Evolutionary conservation across 2,797 vertebrate species (phyloP).

Genomic region (Nyctalus aviator): DNA sequence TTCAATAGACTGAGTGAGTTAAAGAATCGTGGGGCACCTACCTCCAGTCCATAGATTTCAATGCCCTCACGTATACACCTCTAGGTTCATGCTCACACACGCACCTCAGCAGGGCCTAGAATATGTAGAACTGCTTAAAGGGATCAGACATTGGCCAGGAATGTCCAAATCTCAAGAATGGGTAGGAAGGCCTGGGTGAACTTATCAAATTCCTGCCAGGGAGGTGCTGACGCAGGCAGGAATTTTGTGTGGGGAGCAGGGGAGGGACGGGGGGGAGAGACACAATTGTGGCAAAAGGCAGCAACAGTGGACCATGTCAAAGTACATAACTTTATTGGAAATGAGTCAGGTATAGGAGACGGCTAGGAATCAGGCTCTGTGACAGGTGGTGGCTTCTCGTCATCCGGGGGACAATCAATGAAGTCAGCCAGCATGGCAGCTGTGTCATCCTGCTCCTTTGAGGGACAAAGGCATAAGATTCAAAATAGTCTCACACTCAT

Average conservation of each 20-base stretch:
- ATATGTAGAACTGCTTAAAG: too few species aligned
- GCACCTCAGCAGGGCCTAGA: background rate
- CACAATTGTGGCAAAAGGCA: background rate
- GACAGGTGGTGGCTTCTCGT: slow-evolving; percentile 86
- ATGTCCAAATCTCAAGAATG: background rate
- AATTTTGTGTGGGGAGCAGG: too few species aligned
- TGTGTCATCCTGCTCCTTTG: slow-evolving; percentile 90
- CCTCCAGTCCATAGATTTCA: background rate
- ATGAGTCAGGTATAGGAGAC: background rate
- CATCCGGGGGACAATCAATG: slow-evolving; percentile 94
- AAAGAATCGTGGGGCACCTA: background rate
- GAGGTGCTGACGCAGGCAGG: fast-evolving
- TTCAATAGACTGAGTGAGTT: background rate
- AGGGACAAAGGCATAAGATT: slow-evolving; percentile 56
- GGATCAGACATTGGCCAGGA: background rate
- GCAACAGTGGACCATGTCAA: background rate
- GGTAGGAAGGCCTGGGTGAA: background rate
- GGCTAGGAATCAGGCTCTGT: slow-evolving; percentile 70
- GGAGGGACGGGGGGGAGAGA: background rate
- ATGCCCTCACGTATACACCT: background rate
- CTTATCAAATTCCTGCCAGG: background rate
- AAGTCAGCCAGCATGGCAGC: slow-evolving; percentile 96
- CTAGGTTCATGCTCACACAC: fast-evolving
- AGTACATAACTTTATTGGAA: slow-evolving; percentile 78
- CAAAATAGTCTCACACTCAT: background rate